phyloP scores from a whole-genome alignment of 2,888 invertebrate species.

The Cantharis rufa region DNA sequence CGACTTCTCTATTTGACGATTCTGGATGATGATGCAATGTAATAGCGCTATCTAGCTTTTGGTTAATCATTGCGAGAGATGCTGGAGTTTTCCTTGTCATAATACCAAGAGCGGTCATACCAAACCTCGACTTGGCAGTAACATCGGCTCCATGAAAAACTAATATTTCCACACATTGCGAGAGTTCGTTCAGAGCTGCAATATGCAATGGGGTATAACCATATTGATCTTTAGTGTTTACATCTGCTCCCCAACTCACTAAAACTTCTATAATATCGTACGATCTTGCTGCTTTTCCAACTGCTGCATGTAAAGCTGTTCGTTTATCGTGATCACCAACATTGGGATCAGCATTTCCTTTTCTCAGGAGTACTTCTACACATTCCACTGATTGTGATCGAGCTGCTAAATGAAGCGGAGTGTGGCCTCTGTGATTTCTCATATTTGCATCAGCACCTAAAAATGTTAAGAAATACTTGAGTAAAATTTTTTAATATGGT shows the following conservation, averaged over 20 bases:
- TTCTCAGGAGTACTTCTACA: slow-evolving; percentile 74
- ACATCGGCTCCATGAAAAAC: slow-evolving; percentile 86
- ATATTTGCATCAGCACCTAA: slow-evolving; percentile 73
- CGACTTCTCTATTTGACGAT: slow-evolving; percentile 77
- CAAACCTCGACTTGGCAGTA: slow-evolving; percentile 85
- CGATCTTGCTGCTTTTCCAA: slow-evolving; percentile 80
- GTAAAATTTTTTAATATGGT: too few relatives aligned
- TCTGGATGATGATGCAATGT: slow-evolving; percentile 78
- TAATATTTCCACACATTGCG: slow-evolving; percentile 82
- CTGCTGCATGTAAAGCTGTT: slow-evolving; percentile 81
- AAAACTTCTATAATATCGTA: slow-evolving; percentile 80
- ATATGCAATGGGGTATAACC: slow-evolving; percentile 85
- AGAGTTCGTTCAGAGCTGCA: slow-evolving; percentile 82
- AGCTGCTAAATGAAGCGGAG: slow-evolving; percentile 83
- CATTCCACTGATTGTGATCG: slow-evolving; percentile 80
- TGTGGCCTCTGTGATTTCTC: slow-evolving; percentile 79
- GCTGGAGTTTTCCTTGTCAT: slow-evolving; percentile 86
- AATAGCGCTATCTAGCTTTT: slow-evolving; percentile 80
- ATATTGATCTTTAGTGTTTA: slow-evolving; percentile 82
- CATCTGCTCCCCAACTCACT: slow-evolving; percentile 79
- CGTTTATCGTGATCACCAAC: slow-evolving; percentile 80
- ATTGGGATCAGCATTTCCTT: slow-evolving; percentile 78
- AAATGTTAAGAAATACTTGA: background rate
- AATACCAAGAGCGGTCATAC: slow-evolving; percentile 82
- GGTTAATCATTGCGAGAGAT: slow-evolving; percentile 79